These are phyloP conservation scores for Campylorhamphus procurvoides DNA, from an alignment of 2,113 vertebrate species.

Conservation along the genomic window DNA sequence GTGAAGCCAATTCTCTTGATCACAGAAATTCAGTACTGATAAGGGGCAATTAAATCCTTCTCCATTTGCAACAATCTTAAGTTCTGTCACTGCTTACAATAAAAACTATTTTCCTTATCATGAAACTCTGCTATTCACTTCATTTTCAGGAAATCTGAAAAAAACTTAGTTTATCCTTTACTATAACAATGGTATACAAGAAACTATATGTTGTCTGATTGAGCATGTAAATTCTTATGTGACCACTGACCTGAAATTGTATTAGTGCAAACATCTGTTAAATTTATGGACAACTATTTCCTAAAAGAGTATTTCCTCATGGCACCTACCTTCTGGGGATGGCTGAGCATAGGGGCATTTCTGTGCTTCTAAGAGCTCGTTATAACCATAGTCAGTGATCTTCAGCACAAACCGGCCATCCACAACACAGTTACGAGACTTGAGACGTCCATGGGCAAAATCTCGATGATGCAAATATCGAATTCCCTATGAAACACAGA, in stretches of 20 bases:
- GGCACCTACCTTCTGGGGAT: slow-evolving; percentile 81
- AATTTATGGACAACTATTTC: neutral
- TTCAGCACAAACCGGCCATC: slow-evolving; percentile 92
- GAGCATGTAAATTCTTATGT: neutral
- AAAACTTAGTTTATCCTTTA: neutral
- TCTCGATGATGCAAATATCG: slow-evolving; percentile 90
- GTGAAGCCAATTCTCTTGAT: neutral
- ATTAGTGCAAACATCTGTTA: neutral
- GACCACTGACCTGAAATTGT: neutral
- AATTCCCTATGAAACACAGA: slow-evolving; percentile 80
- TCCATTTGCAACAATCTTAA: neutral
- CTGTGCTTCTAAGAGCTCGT: slow-evolving; percentile 84
- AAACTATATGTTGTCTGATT: neutral
- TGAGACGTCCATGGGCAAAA: slow-evolving; percentile 87
- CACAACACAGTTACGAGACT: slow-evolving; percentile 91
- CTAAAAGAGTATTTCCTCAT: neutral
- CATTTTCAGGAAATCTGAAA: neutral
- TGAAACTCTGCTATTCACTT: neutral
- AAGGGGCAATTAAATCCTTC: neutral
- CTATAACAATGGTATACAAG: neutral
- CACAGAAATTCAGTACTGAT: neutral
- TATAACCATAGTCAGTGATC: slow-evolving; percentile 90
- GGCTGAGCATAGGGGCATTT: slow-evolving; percentile 74
- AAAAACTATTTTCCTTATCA: neutral
- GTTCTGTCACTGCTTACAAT: neutral